phyloP scores from a whole-genome alignment of 2,888 invertebrate genomes.

The Nesidiocoris tenuis region DNA sequence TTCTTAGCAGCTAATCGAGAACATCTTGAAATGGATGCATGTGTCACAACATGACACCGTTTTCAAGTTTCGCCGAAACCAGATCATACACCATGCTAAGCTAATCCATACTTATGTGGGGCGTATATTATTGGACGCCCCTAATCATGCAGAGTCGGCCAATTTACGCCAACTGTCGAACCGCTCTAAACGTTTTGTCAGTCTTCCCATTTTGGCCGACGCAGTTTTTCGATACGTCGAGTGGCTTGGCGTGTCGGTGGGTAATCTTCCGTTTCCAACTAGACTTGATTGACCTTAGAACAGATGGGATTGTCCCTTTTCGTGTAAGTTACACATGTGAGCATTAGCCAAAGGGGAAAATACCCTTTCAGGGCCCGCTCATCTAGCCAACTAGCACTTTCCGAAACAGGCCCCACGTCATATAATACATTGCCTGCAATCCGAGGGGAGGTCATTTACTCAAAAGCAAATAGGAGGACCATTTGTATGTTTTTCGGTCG shows the following conservation, averaged over 20 bases:
- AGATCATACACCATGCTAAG: no score
- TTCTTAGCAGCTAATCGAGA: no score
- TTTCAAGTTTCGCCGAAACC: no score
- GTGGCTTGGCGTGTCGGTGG: conserved; percentile 8
- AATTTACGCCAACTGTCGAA: neutral
- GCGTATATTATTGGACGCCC: no score
- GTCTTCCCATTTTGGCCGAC: neutral
- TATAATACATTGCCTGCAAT: neutral
- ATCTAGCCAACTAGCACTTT: conserved; percentile 29
- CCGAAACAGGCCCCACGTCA: neutral
- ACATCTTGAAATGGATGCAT: no score
- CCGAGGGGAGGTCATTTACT: conserved; percentile 15
- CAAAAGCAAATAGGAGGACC: conserved; percentile 18
- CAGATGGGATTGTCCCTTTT: conserved; percentile 25
- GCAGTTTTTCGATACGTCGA: neutral
- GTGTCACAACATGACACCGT: no score
- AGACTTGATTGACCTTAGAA: conserved; percentile 25
- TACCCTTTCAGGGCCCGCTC: conserved; percentile 22
- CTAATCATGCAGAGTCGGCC: neutral
- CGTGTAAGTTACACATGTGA: conserved; percentile 28
- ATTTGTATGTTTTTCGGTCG: conserved; percentile 16
- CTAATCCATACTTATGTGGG: no score
- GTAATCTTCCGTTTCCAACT: conserved; percentile 17
- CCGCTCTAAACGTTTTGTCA: neutral
- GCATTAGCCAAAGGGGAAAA: conserved; percentile 25